phyloP scores from a whole-genome alignment of 2,113 vertebrate species.

The Fregata magnificens region DNA sequence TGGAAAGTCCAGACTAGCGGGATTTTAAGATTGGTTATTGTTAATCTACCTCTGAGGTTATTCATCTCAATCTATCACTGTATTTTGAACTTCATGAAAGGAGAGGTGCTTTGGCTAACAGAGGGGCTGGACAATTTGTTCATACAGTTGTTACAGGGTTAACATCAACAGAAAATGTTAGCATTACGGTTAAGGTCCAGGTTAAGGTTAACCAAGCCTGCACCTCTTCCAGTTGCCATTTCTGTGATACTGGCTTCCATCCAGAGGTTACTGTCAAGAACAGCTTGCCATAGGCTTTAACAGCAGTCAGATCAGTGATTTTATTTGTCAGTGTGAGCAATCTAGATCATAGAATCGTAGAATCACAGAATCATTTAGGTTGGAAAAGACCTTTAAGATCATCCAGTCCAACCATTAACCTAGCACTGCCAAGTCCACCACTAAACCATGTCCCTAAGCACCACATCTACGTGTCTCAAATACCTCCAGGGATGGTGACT shows the following conservation, averaged over 20 bases:
- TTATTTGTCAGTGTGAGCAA: neutral
- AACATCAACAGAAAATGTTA: neutral
- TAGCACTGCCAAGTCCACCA: no score
- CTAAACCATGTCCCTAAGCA: no score
- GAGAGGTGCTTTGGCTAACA: neutral
- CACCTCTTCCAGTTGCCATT: neutral
- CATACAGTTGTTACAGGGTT: neutral
- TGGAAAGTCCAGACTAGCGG: neutral
- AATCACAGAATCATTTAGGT: no score
- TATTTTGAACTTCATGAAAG: neutral
- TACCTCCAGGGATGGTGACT: no score
- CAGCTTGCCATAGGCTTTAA: neutral
- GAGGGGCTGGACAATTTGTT: neutral
- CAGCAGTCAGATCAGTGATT: neutral
- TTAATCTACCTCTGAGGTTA: neutral
- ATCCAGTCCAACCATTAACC: no score
- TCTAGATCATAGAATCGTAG: neutral
- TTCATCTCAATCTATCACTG: neutral
- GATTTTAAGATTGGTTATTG: neutral
- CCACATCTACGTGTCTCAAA: no score
- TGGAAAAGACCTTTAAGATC: no score
- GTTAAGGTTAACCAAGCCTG: neutral
- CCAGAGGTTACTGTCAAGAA: neutral
- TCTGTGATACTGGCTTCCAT: neutral
- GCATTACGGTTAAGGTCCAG: neutral